A percentile compares a stretch with the other conserved stretches of the same genome.
Conservation (phyloP, 2,113 vertebrate genomes). For the Elanoides forficatus region DNA sequence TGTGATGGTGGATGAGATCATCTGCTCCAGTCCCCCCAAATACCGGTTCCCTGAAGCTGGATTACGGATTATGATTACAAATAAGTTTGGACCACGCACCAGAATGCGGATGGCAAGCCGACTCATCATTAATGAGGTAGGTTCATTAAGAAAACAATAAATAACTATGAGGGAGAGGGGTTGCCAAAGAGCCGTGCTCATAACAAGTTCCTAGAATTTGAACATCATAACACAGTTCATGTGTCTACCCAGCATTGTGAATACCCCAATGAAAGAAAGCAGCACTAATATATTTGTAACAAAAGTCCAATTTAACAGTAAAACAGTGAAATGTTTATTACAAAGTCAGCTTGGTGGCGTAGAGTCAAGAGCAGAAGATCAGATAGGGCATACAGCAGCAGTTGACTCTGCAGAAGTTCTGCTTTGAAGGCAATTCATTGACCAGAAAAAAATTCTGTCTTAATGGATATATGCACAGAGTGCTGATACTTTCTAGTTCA, state of each 20-base stretch:
- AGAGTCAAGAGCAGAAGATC: not conserved
- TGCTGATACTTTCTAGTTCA: not conserved
- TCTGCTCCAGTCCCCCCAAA: conserved; percentile 91
- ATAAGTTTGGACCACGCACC: conserved; percentile 94
- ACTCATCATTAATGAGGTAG: conserved; percentile 95
- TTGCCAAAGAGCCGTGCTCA: not conserved
- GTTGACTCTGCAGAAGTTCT: not conserved
- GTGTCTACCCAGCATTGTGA: not conserved
- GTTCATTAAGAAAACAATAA: not conserved
- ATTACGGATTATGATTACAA: conserved; percentile 93
- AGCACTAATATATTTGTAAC: not conserved
- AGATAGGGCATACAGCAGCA: not conserved
- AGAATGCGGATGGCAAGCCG: conserved; percentile 95
- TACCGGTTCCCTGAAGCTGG: conserved; percentile 94
- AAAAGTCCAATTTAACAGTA: not conserved
- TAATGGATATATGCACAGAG: not conserved
- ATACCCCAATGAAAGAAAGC: not conserved
- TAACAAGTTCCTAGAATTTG: not conserved
- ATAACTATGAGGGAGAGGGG: not conserved
- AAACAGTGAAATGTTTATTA: not conserved
- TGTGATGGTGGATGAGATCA: conserved; percentile 97
- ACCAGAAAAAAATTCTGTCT: not conserved
- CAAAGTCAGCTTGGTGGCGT: not conserved
- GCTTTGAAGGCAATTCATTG: not conserved
- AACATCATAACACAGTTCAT: not conserved